Evolutionary conservation across 1,140 invertebrate genomes (phyloP), one percentile per base, ranked within the genome.

Genomic region (Panagrolaimus sp.): DNA sequence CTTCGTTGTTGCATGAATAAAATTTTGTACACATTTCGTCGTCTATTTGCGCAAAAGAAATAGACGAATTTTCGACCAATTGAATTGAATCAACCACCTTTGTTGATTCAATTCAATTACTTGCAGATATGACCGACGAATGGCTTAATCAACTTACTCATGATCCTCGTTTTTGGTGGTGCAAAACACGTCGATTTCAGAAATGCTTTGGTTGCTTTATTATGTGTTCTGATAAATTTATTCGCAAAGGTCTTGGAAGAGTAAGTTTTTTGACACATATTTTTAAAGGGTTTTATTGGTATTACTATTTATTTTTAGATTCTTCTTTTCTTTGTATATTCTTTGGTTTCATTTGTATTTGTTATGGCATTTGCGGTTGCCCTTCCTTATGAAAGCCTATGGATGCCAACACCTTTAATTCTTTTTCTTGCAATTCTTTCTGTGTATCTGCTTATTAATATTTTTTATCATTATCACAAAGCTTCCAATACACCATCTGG

Each of bases 401-500:
- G 52, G 52, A 14, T 58, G 10, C 52, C 52, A 58, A 58, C 15
- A 10, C 4, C 26, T 21, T 21, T 58, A 21, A 21, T 58, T n/a
- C 17, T 28, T 21, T n/a, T 58, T 58, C 52, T 58, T 12, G 12
- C 12, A 12, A 14, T 58, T 28, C 21, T 58, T 58, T 12, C 52
- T 28, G 8, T 17, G 15, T 58, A 58, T 28, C 28, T 58, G 4
- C 4, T 28, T 21, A 26, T 58, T 28, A 58, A 21, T 21, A 58
- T 58, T 58, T n/a, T 58, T 21, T 58, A 28, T 21, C 12, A 58
- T 28, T 58, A 58, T 17, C 52, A 28, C 21, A 21, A 58, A 58
- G 52, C 52, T 28, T n/a, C 14, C 1, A 58, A 26, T 26, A 58
- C 52, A 26, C 28, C 52, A 21, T n/a, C 52, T 58, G 52, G 52